Base-by-base conservation (phyloP, 2,797 vertebrate species). In the Malacoraja senta region DNA sequence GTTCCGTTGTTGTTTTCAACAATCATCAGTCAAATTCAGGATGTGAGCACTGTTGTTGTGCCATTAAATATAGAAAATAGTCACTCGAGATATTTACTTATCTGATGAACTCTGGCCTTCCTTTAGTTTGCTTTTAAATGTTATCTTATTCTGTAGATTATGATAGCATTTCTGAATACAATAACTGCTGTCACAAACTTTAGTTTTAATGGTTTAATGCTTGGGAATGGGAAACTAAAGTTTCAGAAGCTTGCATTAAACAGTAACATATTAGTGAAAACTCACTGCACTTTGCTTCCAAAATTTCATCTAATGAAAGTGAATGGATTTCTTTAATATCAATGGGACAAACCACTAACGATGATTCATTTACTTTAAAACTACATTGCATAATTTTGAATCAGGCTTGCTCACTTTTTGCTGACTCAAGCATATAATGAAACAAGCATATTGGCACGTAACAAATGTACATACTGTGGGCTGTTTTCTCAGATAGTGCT, bases 201-300 rank as follows among this genome's bases (percentile, higher is more conserved):
- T 61, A 21, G 21, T 84, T 58, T 84, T 29, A 58, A 84, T 84
- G 53, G 53, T 84, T 61, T 84, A 84, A 88, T n/a, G 17, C 63
- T 88, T 88, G n/a, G 19, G 61, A 63, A 65, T 32, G n/a, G 63
- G 84, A 88, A 88, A 88, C n/a, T 7, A 86, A 86, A 17, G 61
- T 35, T 88, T 68, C 19, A 65, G 8, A 74, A 26, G 71, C 71
- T 21, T 74, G 71, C 6, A 74, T 74, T 74, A 74, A 74, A 74
- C 71, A 26, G 71, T 21, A 21, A 74, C 71, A 21, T 26, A 21
- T 26, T 24, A 74, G 71, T 24, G 71, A 74, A 74, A 74, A 74
- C 71, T 71, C 68, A 74, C 21, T 74, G 71, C 71, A 26, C 24
- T 26, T 74, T 74, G 71, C 7, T 71, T 71, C 17, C 19, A 21